These are phyloP conservation scores for Pachydiplax longipennis DNA, from an alignment of 2,888 invertebrate genomes.

Conservation along the genomic window DNA sequence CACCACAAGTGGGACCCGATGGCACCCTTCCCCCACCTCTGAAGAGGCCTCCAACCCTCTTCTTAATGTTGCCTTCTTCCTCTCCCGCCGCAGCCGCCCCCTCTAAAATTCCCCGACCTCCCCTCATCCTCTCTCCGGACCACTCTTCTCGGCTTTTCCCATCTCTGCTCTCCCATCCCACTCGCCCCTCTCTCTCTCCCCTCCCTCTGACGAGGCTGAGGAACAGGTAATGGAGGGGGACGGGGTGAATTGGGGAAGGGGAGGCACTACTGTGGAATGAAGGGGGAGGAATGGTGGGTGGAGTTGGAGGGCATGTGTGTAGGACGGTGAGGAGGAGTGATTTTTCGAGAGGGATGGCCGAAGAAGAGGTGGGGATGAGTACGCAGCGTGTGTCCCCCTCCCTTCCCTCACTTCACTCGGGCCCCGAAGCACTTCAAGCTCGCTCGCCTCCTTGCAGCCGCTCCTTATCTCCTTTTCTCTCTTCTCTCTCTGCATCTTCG, in stretches of 20 bases:
- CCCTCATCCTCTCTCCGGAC: background rate
- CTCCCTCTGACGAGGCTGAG: constrained; percentile 18
- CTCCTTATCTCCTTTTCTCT: background rate
- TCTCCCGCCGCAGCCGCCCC: constrained; percentile 25
- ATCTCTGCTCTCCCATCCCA: background rate
- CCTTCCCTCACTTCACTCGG: constrained; percentile 7
- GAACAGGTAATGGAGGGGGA: constrained; percentile 38
- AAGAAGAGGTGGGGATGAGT: constrained; percentile 20
- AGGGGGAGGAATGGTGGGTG: background rate
- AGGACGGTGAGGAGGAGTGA: background rate
- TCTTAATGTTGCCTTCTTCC: constrained; percentile 13
- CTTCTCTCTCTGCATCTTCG: constrained; percentile 2
- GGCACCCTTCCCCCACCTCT: background rate
- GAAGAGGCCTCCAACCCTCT: background rate
- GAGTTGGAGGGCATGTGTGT: background rate
- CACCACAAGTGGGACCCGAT: background rate
- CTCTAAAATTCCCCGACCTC: constrained; percentile 26
- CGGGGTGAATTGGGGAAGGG: constrained; percentile 29
- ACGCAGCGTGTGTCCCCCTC: background rate
- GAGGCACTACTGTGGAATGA: constrained; percentile 16
- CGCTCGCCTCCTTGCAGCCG: constrained; percentile 1
- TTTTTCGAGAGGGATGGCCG: background rate
- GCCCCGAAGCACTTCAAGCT: constrained; percentile 30
- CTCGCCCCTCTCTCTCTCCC: background rate
- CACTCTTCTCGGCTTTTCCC: background rate